Percentiles rank a stretch among this genome's conserved stretches.
Conservation (phyloP, 1,140 invertebrate genomes). For the Maconellicoccus hirsutus region DNA sequence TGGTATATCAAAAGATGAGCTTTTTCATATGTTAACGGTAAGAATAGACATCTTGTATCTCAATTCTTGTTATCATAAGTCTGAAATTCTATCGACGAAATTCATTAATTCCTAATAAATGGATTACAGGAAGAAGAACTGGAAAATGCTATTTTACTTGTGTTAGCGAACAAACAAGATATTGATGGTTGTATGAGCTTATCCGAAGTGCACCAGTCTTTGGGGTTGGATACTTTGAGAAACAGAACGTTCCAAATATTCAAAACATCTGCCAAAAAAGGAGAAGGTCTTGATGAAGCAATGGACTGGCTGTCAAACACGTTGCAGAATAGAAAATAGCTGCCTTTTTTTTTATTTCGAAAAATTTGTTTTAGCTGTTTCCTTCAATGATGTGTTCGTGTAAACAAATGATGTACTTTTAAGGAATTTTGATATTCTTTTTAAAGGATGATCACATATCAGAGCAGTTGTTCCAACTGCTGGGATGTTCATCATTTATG, state of each 20-base stretch:
- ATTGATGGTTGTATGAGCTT: conserved; percentile 93
- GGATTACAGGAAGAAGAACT: conserved; percentile 83
- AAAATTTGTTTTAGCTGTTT: neutral
- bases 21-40: conserved; percentile 92
- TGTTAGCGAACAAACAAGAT: conserved; percentile 99
- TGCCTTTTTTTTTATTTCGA: neutral
- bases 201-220: conserved; percentile 89
- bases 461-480: no score
- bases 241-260: conserved; percentile 99
- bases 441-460: neutral
- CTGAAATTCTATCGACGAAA: no score
- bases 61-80: no score
- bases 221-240: conserved; percentile 87
- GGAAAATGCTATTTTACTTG: conserved; percentile 85
- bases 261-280: conserved; percentile 96
- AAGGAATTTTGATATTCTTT: neutral
- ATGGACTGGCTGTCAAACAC: conserved; percentile 97
- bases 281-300: conserved; percentile 95
- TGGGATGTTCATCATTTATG: no score
- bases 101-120: no score
- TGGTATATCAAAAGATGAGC: conserved; percentile 96
- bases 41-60: conserved; percentile 32
- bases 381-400: neutral
- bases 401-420: neutral
- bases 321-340: conserved; percentile 73